Evolutionary conservation across 2,113 vertebrate genomes (phyloP).

Genomic region (Cyprinodon tularosa): DNA sequence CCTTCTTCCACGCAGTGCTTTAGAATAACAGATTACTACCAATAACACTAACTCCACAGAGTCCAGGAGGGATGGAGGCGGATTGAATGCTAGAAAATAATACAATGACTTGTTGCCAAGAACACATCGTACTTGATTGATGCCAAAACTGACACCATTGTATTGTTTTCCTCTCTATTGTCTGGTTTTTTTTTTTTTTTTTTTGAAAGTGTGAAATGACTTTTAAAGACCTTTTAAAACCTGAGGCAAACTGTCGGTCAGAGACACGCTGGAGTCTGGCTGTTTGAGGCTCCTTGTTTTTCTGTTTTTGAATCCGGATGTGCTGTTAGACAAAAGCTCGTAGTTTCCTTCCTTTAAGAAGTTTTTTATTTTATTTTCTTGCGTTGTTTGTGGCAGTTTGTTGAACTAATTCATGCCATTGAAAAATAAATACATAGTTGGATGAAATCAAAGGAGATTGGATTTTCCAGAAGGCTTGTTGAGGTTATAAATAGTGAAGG

Average conservation of each 20-base stretch:
- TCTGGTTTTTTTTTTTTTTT: constrained; percentile 4
- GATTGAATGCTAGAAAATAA: neutral
- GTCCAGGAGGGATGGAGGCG: neutral
- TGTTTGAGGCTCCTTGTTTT: constrained; percentile 8
- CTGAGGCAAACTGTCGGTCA: neutral
- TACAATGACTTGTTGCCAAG: constrained; percentile 26
- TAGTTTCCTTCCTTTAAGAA: neutral
- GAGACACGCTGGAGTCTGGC: neutral
- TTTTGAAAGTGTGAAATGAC: neutral
- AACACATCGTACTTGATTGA: constrained; percentile 21
- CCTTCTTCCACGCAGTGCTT: neutral
- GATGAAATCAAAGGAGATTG: constrained; percentile 10
- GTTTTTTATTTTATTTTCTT: neutral
- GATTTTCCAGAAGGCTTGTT: neutral
- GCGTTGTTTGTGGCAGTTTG: neutral
- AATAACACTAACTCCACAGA: constrained; percentile 13
- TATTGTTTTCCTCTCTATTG: constrained; percentile 9
- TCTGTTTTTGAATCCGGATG: neutral
- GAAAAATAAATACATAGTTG: neutral
- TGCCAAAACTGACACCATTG: constrained; percentile 18
- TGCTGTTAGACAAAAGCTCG: neutral
- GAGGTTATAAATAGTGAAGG: neutral
- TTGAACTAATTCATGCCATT: constrained; percentile 10
- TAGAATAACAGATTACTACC: neutral
- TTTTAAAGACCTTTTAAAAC: neutral